A percentile compares a stretch with the other conserved stretches of the same genome.
Conservation (phyloP, 2,113 vertebrate genomes). For the Trogon melanurus region DNA sequence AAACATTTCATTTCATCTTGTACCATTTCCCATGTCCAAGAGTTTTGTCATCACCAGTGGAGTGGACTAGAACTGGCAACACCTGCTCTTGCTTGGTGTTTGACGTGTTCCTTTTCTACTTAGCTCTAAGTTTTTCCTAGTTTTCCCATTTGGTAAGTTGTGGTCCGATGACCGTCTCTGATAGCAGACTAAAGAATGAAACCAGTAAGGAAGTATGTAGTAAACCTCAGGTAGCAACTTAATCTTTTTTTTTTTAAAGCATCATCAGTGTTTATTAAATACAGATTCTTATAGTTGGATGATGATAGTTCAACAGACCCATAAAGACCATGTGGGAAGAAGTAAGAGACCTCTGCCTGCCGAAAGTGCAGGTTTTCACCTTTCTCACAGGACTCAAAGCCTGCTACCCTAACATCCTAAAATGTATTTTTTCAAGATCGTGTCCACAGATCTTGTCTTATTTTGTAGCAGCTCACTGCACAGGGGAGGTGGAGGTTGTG, state of each 20-base stretch:
- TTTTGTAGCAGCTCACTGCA: neutral
- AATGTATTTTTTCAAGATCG: neutral
- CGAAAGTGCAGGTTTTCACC: too few species aligned
- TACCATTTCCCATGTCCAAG: fast-evolving
- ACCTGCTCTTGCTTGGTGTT: neutral
- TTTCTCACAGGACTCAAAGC: too few species aligned
- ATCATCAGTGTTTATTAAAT: neutral
- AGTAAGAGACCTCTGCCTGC: too few species aligned
- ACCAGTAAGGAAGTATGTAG: neutral
- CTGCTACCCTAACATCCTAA: too few species aligned
- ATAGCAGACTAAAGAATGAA: neutral
- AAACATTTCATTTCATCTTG: neutral
- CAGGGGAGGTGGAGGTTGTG: neutral
- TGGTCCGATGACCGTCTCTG: fast-evolving
- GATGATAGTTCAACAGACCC: neutral
- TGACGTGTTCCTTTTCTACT: neutral
- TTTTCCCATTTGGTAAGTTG: neutral
- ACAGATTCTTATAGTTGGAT: fast-evolving
- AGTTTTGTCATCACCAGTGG: neutral
- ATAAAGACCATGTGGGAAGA: too few species aligned
- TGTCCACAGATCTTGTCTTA: neutral
- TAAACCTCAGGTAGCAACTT: neutral
- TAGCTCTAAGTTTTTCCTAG: fast-evolving
- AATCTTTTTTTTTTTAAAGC: neutral
- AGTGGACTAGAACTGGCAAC: neutral